A percentile compares a stretch with the other conserved stretches of the same genome.
Conservation (phyloP, 2,797 vertebrate genomes). For the Octomys mimax region DNA sequence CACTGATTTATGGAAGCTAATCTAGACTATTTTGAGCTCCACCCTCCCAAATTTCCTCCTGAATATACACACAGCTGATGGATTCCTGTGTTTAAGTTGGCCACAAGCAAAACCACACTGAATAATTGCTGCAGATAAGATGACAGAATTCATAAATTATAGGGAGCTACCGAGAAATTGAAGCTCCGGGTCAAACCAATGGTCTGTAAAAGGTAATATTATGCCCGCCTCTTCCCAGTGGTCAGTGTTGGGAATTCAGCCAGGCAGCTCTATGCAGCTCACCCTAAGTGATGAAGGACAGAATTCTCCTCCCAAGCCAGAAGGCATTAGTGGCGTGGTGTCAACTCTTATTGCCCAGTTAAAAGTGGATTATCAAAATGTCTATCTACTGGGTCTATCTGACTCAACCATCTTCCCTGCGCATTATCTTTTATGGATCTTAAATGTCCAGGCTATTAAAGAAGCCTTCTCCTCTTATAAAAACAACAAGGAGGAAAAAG, state of each 20-base stretch:
- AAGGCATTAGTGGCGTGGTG: neutral
- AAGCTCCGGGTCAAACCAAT: conserved; percentile 54
- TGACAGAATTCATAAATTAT: conserved; percentile 52
- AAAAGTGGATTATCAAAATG: conserved; percentile 68
- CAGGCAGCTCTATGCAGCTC: neutral
- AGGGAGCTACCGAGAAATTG: conserved; percentile 62
- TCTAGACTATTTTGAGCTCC: conserved; percentile 63
- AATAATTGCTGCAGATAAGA: conserved; percentile 66
- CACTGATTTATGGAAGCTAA: conserved; percentile 78
- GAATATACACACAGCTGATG: neutral
- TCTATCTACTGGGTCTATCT: conserved; percentile 18
- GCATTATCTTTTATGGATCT: conserved; percentile 74
- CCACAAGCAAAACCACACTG: conserved; percentile 74
- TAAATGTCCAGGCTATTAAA: conserved; percentile 47
- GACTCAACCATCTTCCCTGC: conserved; percentile 39
- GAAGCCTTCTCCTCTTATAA: neutral
- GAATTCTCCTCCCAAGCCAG: neutral
- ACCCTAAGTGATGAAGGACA: neutral
- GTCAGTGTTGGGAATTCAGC: conserved; percentile 48
- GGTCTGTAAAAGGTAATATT: conserved; percentile 17
- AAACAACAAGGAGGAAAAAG: neutral
- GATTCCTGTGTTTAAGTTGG: conserved; percentile 68
- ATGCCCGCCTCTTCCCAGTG: neutral
- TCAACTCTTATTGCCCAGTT: conserved; percentile 58
- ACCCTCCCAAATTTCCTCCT: neutral